Conservation (phyloP, 92 coral and sea anemone species). For the Phenganax subtilis region DNA sequence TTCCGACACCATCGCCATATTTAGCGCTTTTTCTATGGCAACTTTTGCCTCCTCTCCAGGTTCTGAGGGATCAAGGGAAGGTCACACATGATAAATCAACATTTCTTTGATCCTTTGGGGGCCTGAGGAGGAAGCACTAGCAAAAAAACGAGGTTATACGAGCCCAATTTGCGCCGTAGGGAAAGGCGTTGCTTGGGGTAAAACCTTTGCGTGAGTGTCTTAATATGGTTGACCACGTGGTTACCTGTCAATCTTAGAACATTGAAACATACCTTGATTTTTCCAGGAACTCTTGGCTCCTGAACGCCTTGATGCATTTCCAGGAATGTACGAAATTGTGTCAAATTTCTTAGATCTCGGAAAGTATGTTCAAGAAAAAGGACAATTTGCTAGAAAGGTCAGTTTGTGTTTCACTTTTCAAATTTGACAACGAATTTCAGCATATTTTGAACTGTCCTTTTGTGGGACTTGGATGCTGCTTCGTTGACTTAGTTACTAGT, state of each 20-base stretch:
- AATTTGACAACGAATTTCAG: neutral
- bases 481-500: no score
- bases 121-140: no score
- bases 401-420: neutral
- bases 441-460: neutral
- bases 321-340: slow-evolving; percentile 86
- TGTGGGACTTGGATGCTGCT: no score
- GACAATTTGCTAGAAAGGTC: slow-evolving; percentile 95
- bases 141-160: no score
- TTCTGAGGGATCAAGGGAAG: no score
- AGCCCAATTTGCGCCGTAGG: no score
- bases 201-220: no score
- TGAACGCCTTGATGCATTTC: slow-evolving; percentile 62
- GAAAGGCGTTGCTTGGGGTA: no score
- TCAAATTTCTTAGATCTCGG: slow-evolving; percentile 80
- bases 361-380: slow-evolving; percentile 85
- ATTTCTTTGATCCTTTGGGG: no score
- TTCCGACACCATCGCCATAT: no score
- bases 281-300: slow-evolving; percentile 67
- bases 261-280: neutral
- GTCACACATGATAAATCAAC: no score
- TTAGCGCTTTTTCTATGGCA: neutral
- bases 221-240: neutral
- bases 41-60: neutral
- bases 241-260: neutral